Base-by-base conservation (phyloP, 1,140 invertebrate species). In the Chrysoperla carnea region DNA sequence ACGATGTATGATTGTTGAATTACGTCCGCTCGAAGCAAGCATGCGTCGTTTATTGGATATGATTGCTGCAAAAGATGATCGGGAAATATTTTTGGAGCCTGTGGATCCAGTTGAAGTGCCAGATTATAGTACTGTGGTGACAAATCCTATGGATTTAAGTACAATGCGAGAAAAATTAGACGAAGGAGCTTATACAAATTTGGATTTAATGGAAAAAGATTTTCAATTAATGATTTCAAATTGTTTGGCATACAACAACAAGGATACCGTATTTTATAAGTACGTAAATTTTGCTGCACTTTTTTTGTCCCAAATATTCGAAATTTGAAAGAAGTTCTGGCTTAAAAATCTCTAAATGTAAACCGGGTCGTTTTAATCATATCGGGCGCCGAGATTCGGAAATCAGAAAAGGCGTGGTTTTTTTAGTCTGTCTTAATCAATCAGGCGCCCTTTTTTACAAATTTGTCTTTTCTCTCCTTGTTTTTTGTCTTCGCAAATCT, bases 201-300 rank as follows among this genome's bases (percentile, higher is more conserved):
- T 97, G 33, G 75, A 81, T 41, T 73, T 79, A 12, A 80, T 97
- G 54, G 83, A 92, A 57, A 63, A 63, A 1, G 94, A 98, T 65
- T 96, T 97, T 57, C 77, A 84, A 52, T 66, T 96, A 0, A 96
- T 97, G 79, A 86, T 96, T 27, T 77, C 78, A 41, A 98, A 97
- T 59, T 98, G 93, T 59, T 68, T 93, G 43, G 83, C 79, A 0
- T 98, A 97, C 56, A 96, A 97, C 65, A 82, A 86, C 41, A 91
- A 89, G 60, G 89, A 93, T 51, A 95, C 91, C 0, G 78, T 86
- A 48, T 84, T 82, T 53, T 75, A 78, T 46, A 66, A 67, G 67
- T 70, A 52, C 58, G 61, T 53, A 36, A n/a, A n/a, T n/a, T n/a
- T n/a, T 29, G 6, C 41, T 42, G 39, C 17, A 40, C 42, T 33